Base-by-base conservation (phyloP, 2,113 vertebrate species). In the Macrotis lagotis region DNA sequence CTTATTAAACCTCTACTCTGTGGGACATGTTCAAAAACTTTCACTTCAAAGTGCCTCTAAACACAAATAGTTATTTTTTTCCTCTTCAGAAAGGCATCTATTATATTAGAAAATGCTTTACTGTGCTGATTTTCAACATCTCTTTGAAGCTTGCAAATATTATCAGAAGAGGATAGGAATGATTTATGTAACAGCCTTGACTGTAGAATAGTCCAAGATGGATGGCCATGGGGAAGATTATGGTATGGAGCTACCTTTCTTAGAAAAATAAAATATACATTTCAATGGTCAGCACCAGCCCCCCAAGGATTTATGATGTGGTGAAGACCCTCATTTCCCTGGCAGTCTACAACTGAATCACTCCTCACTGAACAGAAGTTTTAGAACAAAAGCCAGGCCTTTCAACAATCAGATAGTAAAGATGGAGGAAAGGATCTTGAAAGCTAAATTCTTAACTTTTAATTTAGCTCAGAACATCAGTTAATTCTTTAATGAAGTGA, bases 61-160 rank as follows among this genome's bases (percentile, higher is more conserved):
- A 31, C 3, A 12, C 50, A 90, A 1, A 48, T 8, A 83, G n/a
- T 7, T 0, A 22, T 1, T 0, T 0, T 1, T 47, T 11, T n/a
- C 19, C 1, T 25, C 4, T 31, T 25, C 24, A 22, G 89, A 25
- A n/a, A 25, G 25, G 11, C 2, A 6, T 44, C 3, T 14, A 1
- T 52, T 83, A 19, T 37, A 25, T 49, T 44, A 90, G 25, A 16
- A 44, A 51, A 37, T 0, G 2, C 48, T 88, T 52, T 49, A 31
- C n/a, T 4, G 48, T 3, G 48, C 50, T 47, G 0, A 7, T 26
- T 48, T 83, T 16, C 47, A 19, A 12, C 48, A 0, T 0, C 0
- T 0, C 52, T 91, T 51, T 50, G 48, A 52, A 92, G 92, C 90
- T 48, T 89, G 91, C 89, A 92, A 94, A 50, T 28, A 12, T 28